A percentile compares a stretch with the other conserved stretches of the same genome.
These are phyloP conservation scores for Cynoglossus semilaevis DNA, from an alignment of 2,113 vertebrate genomes.

Conservation along the genomic window DNA sequence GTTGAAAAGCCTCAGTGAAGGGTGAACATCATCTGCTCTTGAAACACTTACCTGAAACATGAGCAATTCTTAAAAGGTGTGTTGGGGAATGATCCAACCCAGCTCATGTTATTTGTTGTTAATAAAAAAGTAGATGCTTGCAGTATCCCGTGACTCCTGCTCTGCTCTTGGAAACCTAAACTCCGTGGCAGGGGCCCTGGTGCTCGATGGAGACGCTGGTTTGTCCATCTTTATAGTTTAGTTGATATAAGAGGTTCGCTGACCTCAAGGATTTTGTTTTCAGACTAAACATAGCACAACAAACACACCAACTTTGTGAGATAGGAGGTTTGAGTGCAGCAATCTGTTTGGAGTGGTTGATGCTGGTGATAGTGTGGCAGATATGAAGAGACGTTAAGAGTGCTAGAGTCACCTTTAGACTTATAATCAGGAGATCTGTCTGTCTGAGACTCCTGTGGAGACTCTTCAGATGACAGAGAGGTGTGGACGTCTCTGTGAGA, in stretches of 20 bases:
- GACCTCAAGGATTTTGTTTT: slow-evolving; percentile 37
- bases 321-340: slow-evolving; percentile 16
- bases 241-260: neutral
- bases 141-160: slow-evolving; percentile 48
- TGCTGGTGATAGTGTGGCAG: slow-evolving; percentile 4
- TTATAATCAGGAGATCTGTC: slow-evolving; percentile 21
- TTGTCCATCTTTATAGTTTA: slow-evolving; percentile 11
- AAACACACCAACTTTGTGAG: slow-evolving; percentile 13
- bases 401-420: slow-evolving; percentile 16
- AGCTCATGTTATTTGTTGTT: slow-evolving; percentile 58
- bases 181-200: slow-evolving; percentile 7
- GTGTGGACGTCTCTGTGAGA: slow-evolving; percentile 48
- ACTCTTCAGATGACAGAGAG: slow-evolving; percentile 38
- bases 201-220: neutral
- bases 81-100: slow-evolving; percentile 54
- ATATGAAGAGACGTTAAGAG: slow-evolving; percentile 1
- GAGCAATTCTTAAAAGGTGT: slow-evolving; percentile 39
- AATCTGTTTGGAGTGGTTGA: slow-evolving; percentile 10
- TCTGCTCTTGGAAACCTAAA: slow-evolving; percentile 29
- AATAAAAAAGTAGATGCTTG: slow-evolving; percentile 65
- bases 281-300: neutral
- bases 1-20: slow-evolving; percentile 25
- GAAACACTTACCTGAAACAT: slow-evolving; percentile 67
- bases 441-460: slow-evolving; percentile 14
- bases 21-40: slow-evolving; percentile 38